These are phyloP conservation scores for Rotaria socialis DNA, from an alignment of 2,888 invertebrate species.

Conservation along the genomic window DNA sequence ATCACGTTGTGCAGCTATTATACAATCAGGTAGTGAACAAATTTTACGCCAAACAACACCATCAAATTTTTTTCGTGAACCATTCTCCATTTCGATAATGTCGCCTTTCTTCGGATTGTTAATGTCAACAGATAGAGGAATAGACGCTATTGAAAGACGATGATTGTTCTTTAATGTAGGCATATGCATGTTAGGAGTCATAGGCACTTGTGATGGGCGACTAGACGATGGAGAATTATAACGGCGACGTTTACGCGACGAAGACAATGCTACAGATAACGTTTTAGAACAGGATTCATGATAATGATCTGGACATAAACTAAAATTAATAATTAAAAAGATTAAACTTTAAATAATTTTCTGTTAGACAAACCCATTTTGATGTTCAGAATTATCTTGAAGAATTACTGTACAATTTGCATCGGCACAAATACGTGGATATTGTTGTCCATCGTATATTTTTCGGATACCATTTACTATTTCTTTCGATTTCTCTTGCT, in stretches of 20 bases:
- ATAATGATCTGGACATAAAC: not conserved
- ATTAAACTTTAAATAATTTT: not conserved
- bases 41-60: slow-evolving; percentile 27
- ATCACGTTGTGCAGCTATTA: slow-evolving; percentile 5
- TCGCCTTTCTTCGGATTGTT: slow-evolving; percentile 27
- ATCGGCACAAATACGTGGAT: not conserved
- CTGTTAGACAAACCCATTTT: not conserved
- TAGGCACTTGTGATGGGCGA: not conserved
- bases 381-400: not conserved
- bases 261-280: not conserved
- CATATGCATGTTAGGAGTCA: no score
- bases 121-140: not conserved
- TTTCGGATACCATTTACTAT: not conserved
- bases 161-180: not conserved
- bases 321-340: not conserved
- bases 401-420: not conserved
- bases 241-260: not conserved
- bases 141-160: not conserved
- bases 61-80: slow-evolving; percentile 26
- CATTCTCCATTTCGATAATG: slow-evolving; percentile 12
- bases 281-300: not conserved
- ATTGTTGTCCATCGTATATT: not conserved
- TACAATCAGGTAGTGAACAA: not conserved
- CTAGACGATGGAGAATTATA: not conserved
- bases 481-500: not conserved